Base-by-base conservation (phyloP, 1,140 invertebrate genomes). In the Drosophila tani region DNA sequence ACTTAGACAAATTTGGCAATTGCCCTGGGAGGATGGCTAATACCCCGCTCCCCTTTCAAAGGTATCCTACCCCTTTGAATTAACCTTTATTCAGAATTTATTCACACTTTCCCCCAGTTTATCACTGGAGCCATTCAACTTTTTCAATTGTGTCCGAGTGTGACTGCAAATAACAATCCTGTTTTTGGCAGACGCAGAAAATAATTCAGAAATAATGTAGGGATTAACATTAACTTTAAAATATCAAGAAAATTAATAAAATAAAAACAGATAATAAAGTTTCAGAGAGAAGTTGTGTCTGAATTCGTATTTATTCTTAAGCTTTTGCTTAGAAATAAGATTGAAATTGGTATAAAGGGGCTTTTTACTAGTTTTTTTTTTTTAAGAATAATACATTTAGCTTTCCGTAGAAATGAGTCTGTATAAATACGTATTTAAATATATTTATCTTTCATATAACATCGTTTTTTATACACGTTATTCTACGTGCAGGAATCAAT, bases 1-100 rank as follows among this genome's bases (percentile, higher is more conserved):
- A 82, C 55, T 83, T 82, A 51, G 58, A 83, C 55, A 82, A 82
- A 75, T 85, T 79, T 70, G 73, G 58, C 24, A 49, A 74, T 27
- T 51, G 60, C 59, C 60, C 45, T 57, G 15, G 24, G 46, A 57
- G 57, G 21, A 45, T 51, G 63, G 19, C 14, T 21, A 32, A 27
- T 15, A 17, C 21, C 32, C 15, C 1, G 27, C 19, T 32, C 15
- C 17, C 41, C 60, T 49, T 49, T 70, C 43, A 55, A 35, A 11
- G 32, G 11, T 35, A 12, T 1, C 27, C 27, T 58, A 68, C 55
- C 41, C 58, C 67, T 73, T 49, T 24, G 21, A 8, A 8, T 40
- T 62, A 46, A 17, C 3, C 3, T 27, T 3, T 40, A 40, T 15
- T 21, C 11, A 6, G 5, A n/a, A 12, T 27, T 57, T 24, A 17